Evolutionary conservation across 2,113 vertebrate genomes (phyloP).

Genomic region (Pteronura brasiliensis): DNA sequence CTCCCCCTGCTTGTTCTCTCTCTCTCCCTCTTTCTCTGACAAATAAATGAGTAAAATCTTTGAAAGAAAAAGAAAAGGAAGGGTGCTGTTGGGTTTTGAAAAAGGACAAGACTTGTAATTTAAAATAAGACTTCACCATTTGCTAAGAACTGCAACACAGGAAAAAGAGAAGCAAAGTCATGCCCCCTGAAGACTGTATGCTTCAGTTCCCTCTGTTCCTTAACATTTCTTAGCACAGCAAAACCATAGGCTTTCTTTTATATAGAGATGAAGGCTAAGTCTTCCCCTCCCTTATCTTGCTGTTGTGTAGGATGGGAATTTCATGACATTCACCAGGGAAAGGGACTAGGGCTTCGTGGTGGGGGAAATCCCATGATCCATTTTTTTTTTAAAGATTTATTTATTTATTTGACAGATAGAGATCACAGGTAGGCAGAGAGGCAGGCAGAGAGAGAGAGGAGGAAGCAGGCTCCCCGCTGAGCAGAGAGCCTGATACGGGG

Average conservation of each 20-base stretch:
- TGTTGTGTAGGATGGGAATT: background rate
- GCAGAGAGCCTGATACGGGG: too few relatives aligned
- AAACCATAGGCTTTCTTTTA: background rate
- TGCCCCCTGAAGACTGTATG: too few relatives aligned
- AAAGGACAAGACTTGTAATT: background rate
- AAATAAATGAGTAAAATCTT: background rate
- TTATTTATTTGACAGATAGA: too few relatives aligned
- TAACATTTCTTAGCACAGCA: background rate
- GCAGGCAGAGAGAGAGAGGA: too few relatives aligned
- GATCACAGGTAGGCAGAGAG: too few relatives aligned
- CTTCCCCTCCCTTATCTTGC: background rate
- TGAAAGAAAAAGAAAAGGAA: background rate
- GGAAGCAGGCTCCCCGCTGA: too few relatives aligned
- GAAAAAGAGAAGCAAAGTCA: background rate
- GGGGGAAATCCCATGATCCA: background rate
- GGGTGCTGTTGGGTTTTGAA: background rate
- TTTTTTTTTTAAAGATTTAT: background rate
- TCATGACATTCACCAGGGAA: background rate
- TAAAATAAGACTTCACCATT: background rate
- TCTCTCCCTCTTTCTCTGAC: background rate
- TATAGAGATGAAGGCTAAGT: background rate
- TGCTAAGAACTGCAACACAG: background rate
- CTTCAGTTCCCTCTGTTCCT: background rate
- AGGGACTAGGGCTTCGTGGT: background rate
- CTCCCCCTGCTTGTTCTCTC: background rate